Base-by-base conservation (phyloP, 2,113 vertebrate species). In the Martes martes region DNA sequence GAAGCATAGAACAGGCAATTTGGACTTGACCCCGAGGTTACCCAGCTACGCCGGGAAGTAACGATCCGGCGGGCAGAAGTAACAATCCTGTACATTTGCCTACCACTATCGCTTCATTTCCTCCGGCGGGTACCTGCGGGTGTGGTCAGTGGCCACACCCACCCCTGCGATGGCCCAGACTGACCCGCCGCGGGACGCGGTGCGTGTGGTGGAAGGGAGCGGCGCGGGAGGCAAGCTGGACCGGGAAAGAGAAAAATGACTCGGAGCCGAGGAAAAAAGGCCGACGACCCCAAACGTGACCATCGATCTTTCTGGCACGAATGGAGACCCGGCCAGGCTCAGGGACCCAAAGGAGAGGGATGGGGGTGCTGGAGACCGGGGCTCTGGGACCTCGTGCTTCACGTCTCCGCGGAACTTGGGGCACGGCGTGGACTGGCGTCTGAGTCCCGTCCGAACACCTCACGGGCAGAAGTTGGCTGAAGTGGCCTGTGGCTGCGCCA, bases 1-100 rank as follows among this genome's bases (percentile, higher is more conserved):
- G 95, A 96, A 91, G 96, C 96, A 96, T 94, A 95, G 97, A 97
- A 96, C 87, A 96, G 84, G 96, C 95, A 73, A 98, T 97, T 97
- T 96, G 74, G 92, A 91, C 33, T 71, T 98, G 96, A 97, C 96
- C 95, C 97, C 76, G 50, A 96, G 83, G 96, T 97, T 39, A 92
- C 45, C 84, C 61, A 69, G 83, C 14, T 59, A 42, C 1, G 9
- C 95, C 50, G 13, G 83, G 52, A 97, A 90, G 90, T 31, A 90
- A 85, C 3, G 5, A 63, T 96, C 83, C 80, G 81, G 88, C 80
- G 21, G 33, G 80, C 45, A 95, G 96, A 97, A 97, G 87, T 94
- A 97, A 92, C 97, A 91, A 82, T 96, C 74, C 95, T 92, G 94
- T 96, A 94, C 96, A 95, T 97, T 96, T 94, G 95, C 92, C 96